phyloP scores from a whole-genome alignment of 2,113 vertebrate genomes.

The Phasianus colchicus region DNA sequence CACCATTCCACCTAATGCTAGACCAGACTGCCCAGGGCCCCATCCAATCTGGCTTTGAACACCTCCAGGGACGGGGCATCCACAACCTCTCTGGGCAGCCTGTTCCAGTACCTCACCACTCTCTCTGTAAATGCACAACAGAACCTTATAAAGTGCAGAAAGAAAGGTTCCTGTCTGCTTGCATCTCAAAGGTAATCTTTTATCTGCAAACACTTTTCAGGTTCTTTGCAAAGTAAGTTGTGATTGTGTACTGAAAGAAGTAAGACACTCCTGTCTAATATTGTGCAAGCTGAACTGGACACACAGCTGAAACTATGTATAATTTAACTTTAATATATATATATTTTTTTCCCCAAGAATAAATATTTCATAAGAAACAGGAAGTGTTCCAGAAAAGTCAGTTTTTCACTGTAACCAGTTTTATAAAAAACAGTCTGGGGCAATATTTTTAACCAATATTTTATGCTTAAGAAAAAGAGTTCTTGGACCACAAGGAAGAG shows the following conservation, averaged over 20 bases:
- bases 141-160: background rate
- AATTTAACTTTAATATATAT: background rate
- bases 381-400: background rate
- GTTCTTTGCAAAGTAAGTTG: background rate
- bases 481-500: background rate
- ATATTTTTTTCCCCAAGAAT: background rate
- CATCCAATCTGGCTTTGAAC: too few relatives aligned
- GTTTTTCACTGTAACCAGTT: background rate
- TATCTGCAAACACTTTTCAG: background rate
- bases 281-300: background rate
- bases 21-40: too few relatives aligned
- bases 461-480: background rate
- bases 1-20: too few relatives aligned
- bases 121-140: too few relatives aligned
- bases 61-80: too few relatives aligned
- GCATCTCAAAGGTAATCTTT: background rate
- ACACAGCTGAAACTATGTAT: background rate
- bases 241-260: background rate
- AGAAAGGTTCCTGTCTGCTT: background rate
- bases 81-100: too few relatives aligned
- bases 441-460: background rate
- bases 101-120: too few relatives aligned
- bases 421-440: background rate
- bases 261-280: background rate
- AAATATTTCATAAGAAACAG: background rate